Evolutionary conservation across 2,113 vertebrate genomes (phyloP).

Genomic region (Dicerorhinus sumatrensis): DNA sequence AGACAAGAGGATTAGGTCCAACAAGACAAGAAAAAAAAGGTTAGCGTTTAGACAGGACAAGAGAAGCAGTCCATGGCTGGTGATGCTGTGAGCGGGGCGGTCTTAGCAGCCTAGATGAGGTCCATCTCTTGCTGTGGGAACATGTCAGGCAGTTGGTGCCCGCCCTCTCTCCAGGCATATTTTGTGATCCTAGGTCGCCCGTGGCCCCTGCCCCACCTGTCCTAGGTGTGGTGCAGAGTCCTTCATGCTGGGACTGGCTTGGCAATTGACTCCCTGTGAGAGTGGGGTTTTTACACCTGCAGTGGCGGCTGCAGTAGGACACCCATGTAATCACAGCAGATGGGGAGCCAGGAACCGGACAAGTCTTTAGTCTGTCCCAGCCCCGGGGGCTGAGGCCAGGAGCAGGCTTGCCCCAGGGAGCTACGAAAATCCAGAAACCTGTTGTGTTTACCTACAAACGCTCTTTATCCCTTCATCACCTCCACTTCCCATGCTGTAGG

Average conservation of each 20-base stretch:
- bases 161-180: neutral
- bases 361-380: neutral
- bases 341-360: neutral
- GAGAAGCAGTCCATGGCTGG: no score
- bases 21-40: no score
- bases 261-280: neutral
- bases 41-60: no score
- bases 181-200: neutral
- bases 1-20: no score
- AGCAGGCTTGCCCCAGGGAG: neutral
- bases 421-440: neutral
- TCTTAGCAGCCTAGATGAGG: neutral
- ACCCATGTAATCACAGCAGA: neutral
- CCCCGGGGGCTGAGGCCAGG: neutral
- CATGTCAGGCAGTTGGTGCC: neutral
- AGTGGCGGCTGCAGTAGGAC: neutral
- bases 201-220: neutral
- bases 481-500: neutral
- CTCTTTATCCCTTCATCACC: neutral
- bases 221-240: neutral
- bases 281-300: neutral
- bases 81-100: neutral
- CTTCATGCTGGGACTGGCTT: neutral
- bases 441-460: neutral
- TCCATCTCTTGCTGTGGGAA: neutral